Conservation (phyloP, 1,140 invertebrate species). For the Notospermus geniculatus region DNA sequence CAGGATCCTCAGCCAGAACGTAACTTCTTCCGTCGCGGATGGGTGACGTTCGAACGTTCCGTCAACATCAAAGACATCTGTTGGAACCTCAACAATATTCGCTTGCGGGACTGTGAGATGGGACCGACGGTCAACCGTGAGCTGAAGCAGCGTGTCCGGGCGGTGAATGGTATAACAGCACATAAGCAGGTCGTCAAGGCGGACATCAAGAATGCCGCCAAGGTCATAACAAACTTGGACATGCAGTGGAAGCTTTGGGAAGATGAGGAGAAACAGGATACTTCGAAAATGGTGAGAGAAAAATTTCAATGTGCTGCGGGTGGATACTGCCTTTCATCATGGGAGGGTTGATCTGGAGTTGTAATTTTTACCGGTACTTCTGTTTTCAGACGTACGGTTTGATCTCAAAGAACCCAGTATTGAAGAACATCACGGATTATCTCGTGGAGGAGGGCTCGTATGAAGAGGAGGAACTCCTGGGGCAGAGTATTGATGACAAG, state of each 20-base stretch:
- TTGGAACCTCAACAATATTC: constrained; percentile 96
- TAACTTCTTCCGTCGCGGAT: constrained; percentile 91
- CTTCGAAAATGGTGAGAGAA: constrained; percentile 39
- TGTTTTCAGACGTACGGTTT: constrained; percentile 46
- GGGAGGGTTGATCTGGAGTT: too few relatives aligned
- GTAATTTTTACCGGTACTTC: too few relatives aligned
- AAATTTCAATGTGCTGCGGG: too few relatives aligned
- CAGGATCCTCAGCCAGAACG: constrained; percentile 90
- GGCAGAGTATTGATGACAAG: constrained; percentile 42
- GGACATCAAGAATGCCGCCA: constrained; percentile 90
- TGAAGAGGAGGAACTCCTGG: constrained; percentile 92
- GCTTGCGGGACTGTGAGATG: constrained; percentile 86
- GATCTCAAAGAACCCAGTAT: constrained; percentile 87
- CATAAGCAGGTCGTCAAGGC: constrained; percentile 83
- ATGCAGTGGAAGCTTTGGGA: constrained; percentile 78
- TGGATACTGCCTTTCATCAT: too few relatives aligned
- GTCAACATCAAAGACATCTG: constrained; percentile 99
- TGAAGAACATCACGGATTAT: constrained; percentile 97
- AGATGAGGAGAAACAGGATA: constrained; percentile 55
- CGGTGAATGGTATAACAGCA: constrained; percentile 87
- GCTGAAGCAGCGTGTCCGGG: constrained; percentile 84
- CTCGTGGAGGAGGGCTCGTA: constrained; percentile 97
- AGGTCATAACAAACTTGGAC: constrained; percentile 93
- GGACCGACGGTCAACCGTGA: constrained; percentile 94
- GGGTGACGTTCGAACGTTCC: constrained; percentile 95